phyloP scores from a whole-genome alignment of 2,888 invertebrate species.

The Julus scandinavius region DNA sequence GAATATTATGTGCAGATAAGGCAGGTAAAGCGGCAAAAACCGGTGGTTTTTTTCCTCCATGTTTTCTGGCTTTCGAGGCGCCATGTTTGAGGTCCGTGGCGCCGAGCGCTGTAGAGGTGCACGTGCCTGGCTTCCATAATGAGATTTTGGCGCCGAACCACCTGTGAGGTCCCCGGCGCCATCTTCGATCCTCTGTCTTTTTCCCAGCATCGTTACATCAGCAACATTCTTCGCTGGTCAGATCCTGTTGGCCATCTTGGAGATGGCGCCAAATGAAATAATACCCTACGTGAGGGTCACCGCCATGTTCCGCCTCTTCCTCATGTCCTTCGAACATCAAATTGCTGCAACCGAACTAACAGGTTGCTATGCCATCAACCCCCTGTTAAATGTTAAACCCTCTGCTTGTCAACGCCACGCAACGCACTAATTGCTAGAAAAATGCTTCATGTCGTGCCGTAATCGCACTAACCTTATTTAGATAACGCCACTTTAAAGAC shows the following conservation, averaged over 20 bases:
- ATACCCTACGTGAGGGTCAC: conserved; percentile 49
- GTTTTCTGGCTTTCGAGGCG: conserved; percentile 18
- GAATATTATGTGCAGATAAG: conserved; percentile 23
- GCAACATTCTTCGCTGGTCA: conserved; percentile 49
- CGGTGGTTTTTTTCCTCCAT: neutral
- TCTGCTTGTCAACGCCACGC: neutral
- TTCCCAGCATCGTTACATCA: conserved; percentile 40
- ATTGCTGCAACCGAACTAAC: neutral
- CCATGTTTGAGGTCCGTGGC: conserved; percentile 8
- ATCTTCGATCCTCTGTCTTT: conserved; percentile 45
- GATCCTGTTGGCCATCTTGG: conserved; percentile 50
- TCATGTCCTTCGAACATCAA: neutral
- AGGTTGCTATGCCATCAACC: neutral
- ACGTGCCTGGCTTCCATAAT: conserved; percentile 7
- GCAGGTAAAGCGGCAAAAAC: neutral
- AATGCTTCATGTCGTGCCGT: neutral
- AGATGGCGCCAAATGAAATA: conserved; percentile 26
- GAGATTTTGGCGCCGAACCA: conserved; percentile 31
- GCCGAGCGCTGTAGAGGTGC: neutral
- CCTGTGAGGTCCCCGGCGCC: conserved; percentile 41
- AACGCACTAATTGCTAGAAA: conserved; percentile 10
- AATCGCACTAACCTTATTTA: conserved; percentile 13
- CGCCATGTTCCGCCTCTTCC: neutral
- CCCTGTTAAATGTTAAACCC: neutral
- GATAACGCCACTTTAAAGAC: neutral